Evolutionary conservation across 2,888 invertebrate species (phyloP), one percentile per base, ranked within the genome.

Genomic region (Dugesia japonica): DNA sequence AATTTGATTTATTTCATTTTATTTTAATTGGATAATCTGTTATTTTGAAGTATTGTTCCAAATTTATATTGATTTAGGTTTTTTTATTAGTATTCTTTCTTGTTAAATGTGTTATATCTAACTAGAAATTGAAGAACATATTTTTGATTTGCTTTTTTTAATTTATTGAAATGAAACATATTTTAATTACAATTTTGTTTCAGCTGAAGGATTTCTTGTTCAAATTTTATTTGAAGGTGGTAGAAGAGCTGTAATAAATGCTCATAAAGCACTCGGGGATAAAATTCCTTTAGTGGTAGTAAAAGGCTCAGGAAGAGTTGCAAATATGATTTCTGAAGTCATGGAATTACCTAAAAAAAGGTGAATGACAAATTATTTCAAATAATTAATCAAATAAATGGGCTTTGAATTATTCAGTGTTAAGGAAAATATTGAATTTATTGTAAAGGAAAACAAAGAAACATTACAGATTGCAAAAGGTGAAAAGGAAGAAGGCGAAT

Each of bases 151-250:
- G n/a, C n/a, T n/a, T n/a, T n/a, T n/a, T n/a, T n/a, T n/a, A n/a
- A n/a, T n/a, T n/a, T n/a, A n/a, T n/a, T n/a, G n/a, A n/a, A n/a
- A n/a, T n/a, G n/a, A n/a, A n/a, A n/a, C n/a, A n/a, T n/a, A n/a
- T n/a, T n/a, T n/a, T n/a, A n/a, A n/a, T n/a, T n/a, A n/a, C n/a
- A 31, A 31, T 31, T 31, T 31, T 31, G 4, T 56, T 13, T 56
- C 17, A 56, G 56, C 56, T 23, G 56, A 56, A 9, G 56, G 56
- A 56, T 56, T 56, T 56, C 56, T 56, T n/a, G 56, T 56, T 56
- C 56, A 56, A 56, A 56, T 56, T 56, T 23, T 56, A n/a, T 56
- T 56, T 56, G 56, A 56, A 56, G 56, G 56, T 56, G 56, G 56
- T 7, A 56, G 56, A 56, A 4, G 56, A 56, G 56, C 56, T n/a